Percentiles rank a stretch among this genome's conserved stretches.
phyloP scores from a whole-genome alignment of 2,113 vertebrate genomes.

The Peromyscus polionotus region DNA sequence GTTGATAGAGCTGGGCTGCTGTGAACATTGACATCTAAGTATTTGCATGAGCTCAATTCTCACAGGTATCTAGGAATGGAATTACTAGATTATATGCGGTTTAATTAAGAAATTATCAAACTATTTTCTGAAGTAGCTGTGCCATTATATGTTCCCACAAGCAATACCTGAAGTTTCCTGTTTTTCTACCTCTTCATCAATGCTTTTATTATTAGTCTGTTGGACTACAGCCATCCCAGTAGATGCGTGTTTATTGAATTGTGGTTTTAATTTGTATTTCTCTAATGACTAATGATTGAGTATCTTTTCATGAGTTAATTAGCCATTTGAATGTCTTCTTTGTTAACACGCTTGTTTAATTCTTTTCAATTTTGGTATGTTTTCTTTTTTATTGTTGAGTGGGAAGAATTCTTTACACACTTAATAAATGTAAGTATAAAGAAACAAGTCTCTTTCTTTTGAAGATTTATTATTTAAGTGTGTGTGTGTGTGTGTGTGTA shows the following conservation, averaged over 20 bases:
- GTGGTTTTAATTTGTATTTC: conserved; percentile 74
- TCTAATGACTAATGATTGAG: conserved; percentile 63
- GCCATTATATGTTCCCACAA: neutral
- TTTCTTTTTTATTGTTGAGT: conserved; percentile 41
- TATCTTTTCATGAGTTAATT: conserved; percentile 70
- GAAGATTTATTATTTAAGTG: neutral
- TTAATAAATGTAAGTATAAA: neutral
- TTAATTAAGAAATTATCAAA: conserved; percentile 57
- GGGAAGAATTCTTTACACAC: neutral
- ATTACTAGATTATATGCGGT: neutral
- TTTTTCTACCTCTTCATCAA: conserved; percentile 36
- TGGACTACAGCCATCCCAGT: conserved; percentile 58
- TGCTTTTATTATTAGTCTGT: conserved; percentile 51
- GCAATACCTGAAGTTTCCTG: neutral
- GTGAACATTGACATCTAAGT: neutral
- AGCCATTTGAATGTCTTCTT: conserved; percentile 70
- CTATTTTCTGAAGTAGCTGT: conserved; percentile 49
- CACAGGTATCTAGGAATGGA: neutral
- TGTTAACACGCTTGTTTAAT: conserved; percentile 65
- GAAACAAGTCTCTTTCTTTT: neutral
- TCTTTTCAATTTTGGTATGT: neutral
- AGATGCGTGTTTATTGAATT: conserved; percentile 52
- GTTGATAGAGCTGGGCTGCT: neutral
- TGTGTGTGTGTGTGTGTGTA: neutral
- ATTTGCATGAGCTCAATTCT: conserved; percentile 24